Conservation (phyloP, 2,797 vertebrate species). For the Neostethus bicornis region DNA sequence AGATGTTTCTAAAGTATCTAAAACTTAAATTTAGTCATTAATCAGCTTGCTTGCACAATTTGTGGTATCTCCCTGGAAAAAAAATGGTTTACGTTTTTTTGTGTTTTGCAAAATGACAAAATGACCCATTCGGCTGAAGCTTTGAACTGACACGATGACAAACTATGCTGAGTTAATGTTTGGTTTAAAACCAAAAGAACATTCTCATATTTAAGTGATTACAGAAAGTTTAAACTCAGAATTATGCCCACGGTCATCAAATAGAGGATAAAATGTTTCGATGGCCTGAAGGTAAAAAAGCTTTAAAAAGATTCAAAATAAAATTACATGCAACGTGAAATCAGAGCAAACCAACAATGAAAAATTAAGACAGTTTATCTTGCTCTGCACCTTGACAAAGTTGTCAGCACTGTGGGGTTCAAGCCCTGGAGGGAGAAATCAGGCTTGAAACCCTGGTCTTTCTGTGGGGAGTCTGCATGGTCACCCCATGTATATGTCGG, state of each 20-base stretch:
- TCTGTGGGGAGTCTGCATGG: no score
- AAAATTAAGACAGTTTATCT: no score
- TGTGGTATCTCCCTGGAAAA: conserved; percentile 31
- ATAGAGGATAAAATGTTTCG: conserved; percentile 16
- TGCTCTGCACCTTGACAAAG: no score
- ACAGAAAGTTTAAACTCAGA: conserved; percentile 22
- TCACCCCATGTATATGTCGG: no score
- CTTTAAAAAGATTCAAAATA: no score
- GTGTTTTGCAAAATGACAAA: conserved; percentile 50
- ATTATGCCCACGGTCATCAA: not conserved
- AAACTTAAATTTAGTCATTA: conserved; percentile 20
- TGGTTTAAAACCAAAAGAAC: conserved; percentile 46
- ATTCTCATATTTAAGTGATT: conserved; percentile 32
- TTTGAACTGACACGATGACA: conserved; percentile 56
- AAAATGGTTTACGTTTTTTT: conserved; percentile 50
- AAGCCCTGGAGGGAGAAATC: no score
- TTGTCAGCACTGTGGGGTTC: no score
- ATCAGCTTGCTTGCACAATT: conserved; percentile 24
- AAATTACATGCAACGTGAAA: no score
- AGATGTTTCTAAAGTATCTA: conserved; percentile 32
- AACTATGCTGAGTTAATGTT: conserved; percentile 44
- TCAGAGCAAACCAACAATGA: no score
- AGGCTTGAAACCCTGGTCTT: no score
- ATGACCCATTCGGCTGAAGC: conserved; percentile 33
- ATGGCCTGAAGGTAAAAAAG: conserved; percentile 13